Evolutionary conservation across 2,888 invertebrate genomes (phyloP), one percentile per base, ranked within the genome.

Genomic region (Erebia epiphron): DNA sequence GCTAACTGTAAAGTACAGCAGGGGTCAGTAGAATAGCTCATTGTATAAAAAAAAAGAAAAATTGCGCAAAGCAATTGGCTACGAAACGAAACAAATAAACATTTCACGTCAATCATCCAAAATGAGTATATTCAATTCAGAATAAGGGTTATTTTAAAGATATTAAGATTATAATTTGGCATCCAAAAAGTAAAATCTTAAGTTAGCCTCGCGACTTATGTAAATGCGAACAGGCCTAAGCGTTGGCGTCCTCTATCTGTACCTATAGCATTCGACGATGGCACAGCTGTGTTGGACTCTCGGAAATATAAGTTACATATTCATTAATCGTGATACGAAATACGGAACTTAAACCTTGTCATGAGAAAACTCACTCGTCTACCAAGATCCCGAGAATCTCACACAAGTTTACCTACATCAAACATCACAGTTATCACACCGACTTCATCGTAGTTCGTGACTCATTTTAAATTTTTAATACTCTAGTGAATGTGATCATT

Each of bases 141-240:
- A 73, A 71, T 71, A 71, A 56, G 10, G 56, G 60, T 54, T 64
- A 67, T 65, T 57, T 73, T 64, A 61, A 67, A 16, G 46, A 72
- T 72, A 73, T 49, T 73, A 73, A 70, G 75, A 80, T 78, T 78
- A 74, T 72, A 80, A 89, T 93, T 93, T 93, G 92, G 92, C 92
- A 92, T 91, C 91, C 86, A 86, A 88, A 86, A 87, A 86, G 83
- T 87, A 85, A 91, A 86, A 88, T 86, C 87, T 87, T 88, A 88
- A 79, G 21, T 79, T 81, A 77, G 85, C 84, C 82, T 87, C 83
- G 78, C 83, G 82, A 82, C 79, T 80, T 83, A 81, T 82, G 80
- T 79, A 88, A 90, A 91, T 91, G 90, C 90, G 83, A 84, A 83
- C 83, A 90, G 90, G 91, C 89, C 78, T 85, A 82, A 83, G 78